Evolutionary conservation across 2,888 invertebrate species (phyloP), one percentile per base, ranked within the genome.

Genomic region (Steinernema carpocapsae): DNA sequence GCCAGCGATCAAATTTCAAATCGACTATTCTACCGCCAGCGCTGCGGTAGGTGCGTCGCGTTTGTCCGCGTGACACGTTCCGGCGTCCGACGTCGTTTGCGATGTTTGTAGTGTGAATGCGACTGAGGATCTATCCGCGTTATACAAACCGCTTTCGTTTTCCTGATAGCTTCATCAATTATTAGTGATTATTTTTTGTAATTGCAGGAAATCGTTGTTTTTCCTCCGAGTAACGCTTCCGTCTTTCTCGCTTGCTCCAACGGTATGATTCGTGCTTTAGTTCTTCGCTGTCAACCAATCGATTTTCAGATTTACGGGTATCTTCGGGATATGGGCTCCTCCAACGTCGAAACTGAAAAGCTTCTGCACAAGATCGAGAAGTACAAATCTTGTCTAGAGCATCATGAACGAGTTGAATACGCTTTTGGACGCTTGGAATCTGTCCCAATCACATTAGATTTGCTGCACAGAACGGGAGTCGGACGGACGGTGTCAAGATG

Each of bases 401-500:
- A 26, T 26, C 17, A 32, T 17, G 64, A 32, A 12, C 64, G 64
- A 22, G 24, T 29, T 6, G 72, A 72, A 22, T 42, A 72, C 32
- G 72, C 52, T 6, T 37, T 72, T 26, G 32, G 42, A 17, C 48
- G 72, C 22, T 32, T 72, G 29, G 72, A 72, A 29, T 24, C 48
- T 24, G 29, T 72, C 6, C 52, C 51, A 26, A 72, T 72, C 52
- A 72, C 72, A 2, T 10, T 72, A 12, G 32, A 51, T 26, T 22
- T 51, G 10, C 72, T 72, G 14, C 72, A 72, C 19, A 72, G n/a
- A 29, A 72, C 72, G 52, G 72, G 72, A 22, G 52, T 72, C 17
- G 72, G 72, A 10, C 24, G 72, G 10, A 56, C 42, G 29, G 42
- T 72, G 14, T 52, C 51, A 19, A 51, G 43, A 51, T 42, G 37